Conservation (phyloP, 1,140 invertebrate genomes). For the Sweltsa coloradensis region DNA sequence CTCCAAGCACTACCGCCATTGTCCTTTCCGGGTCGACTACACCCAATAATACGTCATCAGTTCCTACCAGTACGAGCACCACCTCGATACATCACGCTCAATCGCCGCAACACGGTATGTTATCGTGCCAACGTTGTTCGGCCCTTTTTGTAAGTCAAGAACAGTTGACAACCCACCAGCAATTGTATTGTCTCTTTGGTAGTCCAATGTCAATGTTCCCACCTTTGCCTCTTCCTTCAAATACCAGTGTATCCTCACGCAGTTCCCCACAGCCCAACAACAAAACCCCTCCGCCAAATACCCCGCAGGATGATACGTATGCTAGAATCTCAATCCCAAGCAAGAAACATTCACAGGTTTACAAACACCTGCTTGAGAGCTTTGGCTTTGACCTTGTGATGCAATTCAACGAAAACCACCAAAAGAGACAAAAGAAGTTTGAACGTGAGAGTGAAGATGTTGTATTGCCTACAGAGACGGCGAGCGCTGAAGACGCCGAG, state of each 20-base stretch:
- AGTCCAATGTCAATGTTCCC: slow-evolving; percentile 47
- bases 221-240: slow-evolving; percentile 27
- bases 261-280: slow-evolving; percentile 17
- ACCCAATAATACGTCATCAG: slow-evolving; percentile 19
- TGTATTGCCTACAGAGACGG: background rate
- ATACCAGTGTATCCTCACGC: slow-evolving; percentile 10
- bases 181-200: slow-evolving; percentile 66
- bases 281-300: slow-evolving; percentile 22
- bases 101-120: slow-evolving; percentile 25
- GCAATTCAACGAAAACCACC: slow-evolving; percentile 90
- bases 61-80: slow-evolving; percentile 24
- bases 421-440: slow-evolving; percentile 42
- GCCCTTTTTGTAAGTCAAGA: slow-evolving; percentile 67
- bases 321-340: slow-evolving; percentile 31
- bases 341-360: slow-evolving; percentile 66
- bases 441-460: slow-evolving; percentile 15
- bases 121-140: slow-evolving; percentile 61
- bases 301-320: slow-evolving; percentile 11
- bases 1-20: slow-evolving; percentile 8
- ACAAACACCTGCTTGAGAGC: slow-evolving; percentile 81
- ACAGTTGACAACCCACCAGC: slow-evolving; percentile 68
- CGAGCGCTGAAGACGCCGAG: background rate
- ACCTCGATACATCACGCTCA: slow-evolving; percentile 11
- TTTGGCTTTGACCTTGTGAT: slow-evolving; percentile 93
- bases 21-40: slow-evolving; percentile 10